A percentile compares a stretch with the other conserved stretches of the same genome.
Evolutionary conservation across 2,888 invertebrate genomes (phyloP).

Genomic region (Volucella bombylans): DNA sequence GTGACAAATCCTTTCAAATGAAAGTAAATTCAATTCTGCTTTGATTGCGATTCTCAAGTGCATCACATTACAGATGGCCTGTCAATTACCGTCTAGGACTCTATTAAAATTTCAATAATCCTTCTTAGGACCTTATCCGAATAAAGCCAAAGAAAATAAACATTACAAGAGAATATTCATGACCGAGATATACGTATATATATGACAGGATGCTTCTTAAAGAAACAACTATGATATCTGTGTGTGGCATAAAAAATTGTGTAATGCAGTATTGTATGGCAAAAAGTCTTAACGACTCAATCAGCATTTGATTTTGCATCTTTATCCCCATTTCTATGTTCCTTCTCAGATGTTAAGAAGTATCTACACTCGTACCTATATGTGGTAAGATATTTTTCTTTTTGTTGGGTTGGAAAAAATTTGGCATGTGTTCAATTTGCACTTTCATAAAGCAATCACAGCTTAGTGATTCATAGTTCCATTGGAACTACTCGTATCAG

Average conservation of each 20-base stretch:
- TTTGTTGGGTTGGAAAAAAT: slow-evolving; percentile 1
- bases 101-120: slow-evolving; percentile 63
- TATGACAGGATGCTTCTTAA: neutral
- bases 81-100: slow-evolving; percentile 50
- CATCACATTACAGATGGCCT: slow-evolving; percentile 34
- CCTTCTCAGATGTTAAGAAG: neutral
- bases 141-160: slow-evolving; percentile 51
- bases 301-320: slow-evolving; percentile 7
- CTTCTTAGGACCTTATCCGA: slow-evolving; percentile 54
- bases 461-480: neutral
- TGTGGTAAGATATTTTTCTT: neutral
- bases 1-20: slow-evolving; percentile 64
- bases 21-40: slow-evolving; percentile 25
- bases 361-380: too few relatives aligned
- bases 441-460: too few relatives aligned
- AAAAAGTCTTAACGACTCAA: slow-evolving; percentile 5
- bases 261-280: slow-evolving; percentile 52
- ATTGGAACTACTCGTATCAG: neutral
- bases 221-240: neutral
- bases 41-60: slow-evolving; percentile 58
- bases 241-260: slow-evolving; percentile 59
- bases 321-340: slow-evolving; percentile 29
- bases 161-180: slow-evolving; percentile 15
- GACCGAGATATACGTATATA: neutral
- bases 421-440: slow-evolving; percentile 10